Evolutionary conservation across 1,140 invertebrate species (phyloP).

Genomic region (Ephestia elutella): DNA sequence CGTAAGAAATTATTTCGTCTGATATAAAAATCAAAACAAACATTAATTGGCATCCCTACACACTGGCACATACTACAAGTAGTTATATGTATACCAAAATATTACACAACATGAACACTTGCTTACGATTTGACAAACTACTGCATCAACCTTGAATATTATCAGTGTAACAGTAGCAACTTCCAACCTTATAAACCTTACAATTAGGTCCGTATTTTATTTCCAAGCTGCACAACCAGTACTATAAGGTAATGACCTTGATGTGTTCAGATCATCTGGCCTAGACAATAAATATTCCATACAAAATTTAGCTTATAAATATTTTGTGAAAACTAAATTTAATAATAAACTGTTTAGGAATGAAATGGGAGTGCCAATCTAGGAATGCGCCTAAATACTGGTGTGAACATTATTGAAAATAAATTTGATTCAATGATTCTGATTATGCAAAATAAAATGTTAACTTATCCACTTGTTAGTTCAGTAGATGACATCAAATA

Average conservation of each 20-base stretch:
- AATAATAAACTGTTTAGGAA: conserved; percentile 9
- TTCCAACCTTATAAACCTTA: conserved; percentile 34
- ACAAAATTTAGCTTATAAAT: conserved; percentile 22
- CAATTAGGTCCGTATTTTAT: conserved; percentile 30
- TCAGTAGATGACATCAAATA: conserved; percentile 54
- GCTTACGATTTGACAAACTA: conserved; percentile 33
- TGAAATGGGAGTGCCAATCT: conserved; percentile 58
- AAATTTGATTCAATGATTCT: conserved; percentile 32
- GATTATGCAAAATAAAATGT: conserved; percentile 57
- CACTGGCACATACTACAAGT: background rate
- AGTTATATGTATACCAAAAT: background rate
- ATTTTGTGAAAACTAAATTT: conserved; percentile 8
- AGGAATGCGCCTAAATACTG: conserved; percentile 44
- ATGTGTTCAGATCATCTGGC: conserved; percentile 27
- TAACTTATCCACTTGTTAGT: conserved; percentile 58
- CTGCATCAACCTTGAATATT: conserved; percentile 42
- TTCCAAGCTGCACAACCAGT: conserved; percentile 23
- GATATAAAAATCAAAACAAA: too few species aligned
- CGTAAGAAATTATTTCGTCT: too few species aligned
- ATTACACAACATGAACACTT: conserved; percentile 5
- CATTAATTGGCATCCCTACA: background rate
- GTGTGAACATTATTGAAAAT: conserved; percentile 47
- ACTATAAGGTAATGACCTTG: conserved; percentile 56
- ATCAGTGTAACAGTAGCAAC: conserved; percentile 27
- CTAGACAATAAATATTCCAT: conserved; percentile 36